Percentiles rank a stretch among this genome's conserved stretches.
phyloP scores from a whole-genome alignment of 2,888 invertebrate genomes.

The Torymus auratus region DNA sequence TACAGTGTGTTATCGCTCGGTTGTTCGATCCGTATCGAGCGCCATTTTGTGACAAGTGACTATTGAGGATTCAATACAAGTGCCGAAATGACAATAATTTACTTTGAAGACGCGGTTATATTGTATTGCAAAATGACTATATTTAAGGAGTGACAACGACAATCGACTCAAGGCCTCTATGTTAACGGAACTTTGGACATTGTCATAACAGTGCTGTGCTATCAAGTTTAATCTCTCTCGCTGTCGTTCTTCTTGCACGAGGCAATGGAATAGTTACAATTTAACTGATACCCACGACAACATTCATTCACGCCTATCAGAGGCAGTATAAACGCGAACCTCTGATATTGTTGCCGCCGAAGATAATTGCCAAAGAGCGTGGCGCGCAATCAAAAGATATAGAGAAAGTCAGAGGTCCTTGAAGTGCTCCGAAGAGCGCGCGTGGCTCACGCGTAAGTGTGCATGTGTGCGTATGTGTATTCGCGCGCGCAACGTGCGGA shows the following conservation, averaged over 20 bases:
- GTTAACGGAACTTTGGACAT: neutral
- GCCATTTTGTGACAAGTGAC: constrained; percentile 36
- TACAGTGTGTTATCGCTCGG: neutral
- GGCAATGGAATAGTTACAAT: neutral
- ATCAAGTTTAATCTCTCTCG: neutral
- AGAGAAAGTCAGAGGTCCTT: constrained; percentile 46
- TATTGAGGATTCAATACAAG: neutral
- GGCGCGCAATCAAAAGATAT: neutral
- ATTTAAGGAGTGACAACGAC: neutral
- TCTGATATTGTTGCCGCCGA: neutral
- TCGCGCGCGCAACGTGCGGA: neutral
- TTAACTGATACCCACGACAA: neutral
- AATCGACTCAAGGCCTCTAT: too few species aligned
- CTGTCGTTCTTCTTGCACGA: neutral
- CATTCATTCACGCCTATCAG: neutral
- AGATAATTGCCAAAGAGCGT: neutral
- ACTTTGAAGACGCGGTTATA: too few species aligned
- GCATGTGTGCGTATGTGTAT: neutral
- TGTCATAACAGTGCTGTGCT: neutral
- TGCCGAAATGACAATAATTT: neutral
- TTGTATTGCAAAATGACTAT: neutral
- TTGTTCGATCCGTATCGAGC: neutral
- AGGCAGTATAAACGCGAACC: neutral
- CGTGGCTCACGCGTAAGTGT: constrained; percentile 54
- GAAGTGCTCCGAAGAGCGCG: constrained; percentile 48